Conservation (phyloP, 1,140 invertebrate genomes). For the Sesamia nonagrioides region DNA sequence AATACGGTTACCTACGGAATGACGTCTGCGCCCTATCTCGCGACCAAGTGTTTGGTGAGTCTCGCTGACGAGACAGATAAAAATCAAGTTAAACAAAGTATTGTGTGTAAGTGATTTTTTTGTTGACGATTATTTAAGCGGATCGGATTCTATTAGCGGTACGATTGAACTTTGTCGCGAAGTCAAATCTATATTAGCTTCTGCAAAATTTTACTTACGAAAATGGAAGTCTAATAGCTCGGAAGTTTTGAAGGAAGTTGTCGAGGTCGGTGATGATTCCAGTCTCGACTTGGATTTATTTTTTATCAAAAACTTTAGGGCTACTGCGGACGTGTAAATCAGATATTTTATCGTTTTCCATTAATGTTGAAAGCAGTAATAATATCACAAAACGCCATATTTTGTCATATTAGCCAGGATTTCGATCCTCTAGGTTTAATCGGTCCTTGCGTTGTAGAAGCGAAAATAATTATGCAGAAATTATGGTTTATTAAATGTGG, state of each 20-base stretch:
- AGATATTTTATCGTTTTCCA: slow-evolving; percentile 39
- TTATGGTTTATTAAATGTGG: slow-evolving; percentile 60
- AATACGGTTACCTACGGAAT: not conserved
- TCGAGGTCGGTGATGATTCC: slow-evolving; percentile 80
- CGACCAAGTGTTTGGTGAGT: slow-evolving; percentile 2
- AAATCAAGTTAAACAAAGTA: slow-evolving; percentile 49
- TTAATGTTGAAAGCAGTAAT: slow-evolving; percentile 16
- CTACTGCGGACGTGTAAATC: slow-evolving; percentile 29
- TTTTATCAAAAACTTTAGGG: slow-evolving; percentile 45
- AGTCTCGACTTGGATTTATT: too few relatives aligned
- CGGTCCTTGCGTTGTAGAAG: slow-evolving; percentile 63
- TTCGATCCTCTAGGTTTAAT: slow-evolving; percentile 68
- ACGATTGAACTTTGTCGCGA: slow-evolving; percentile 21
- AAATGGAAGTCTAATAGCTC: slow-evolving; percentile 38
- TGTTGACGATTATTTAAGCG: slow-evolving; percentile 80
- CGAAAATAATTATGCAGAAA: slow-evolving; percentile 65
- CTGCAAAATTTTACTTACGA: slow-evolving; percentile 46
- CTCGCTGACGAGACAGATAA: slow-evolving; percentile 13
- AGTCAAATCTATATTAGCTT: slow-evolving; percentile 23
- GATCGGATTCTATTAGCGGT: slow-evolving; percentile 56
- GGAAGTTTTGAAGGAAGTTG: slow-evolving; percentile 33
- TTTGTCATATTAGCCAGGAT: slow-evolving; percentile 59
- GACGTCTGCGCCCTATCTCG: not conserved
- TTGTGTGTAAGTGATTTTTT: too few relatives aligned
- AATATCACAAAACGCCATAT: slow-evolving; percentile 51